These are phyloP conservation scores for Campylomormyrus numenius DNA, from an alignment of 2,113 vertebrate species.

Conservation along the genomic window DNA sequence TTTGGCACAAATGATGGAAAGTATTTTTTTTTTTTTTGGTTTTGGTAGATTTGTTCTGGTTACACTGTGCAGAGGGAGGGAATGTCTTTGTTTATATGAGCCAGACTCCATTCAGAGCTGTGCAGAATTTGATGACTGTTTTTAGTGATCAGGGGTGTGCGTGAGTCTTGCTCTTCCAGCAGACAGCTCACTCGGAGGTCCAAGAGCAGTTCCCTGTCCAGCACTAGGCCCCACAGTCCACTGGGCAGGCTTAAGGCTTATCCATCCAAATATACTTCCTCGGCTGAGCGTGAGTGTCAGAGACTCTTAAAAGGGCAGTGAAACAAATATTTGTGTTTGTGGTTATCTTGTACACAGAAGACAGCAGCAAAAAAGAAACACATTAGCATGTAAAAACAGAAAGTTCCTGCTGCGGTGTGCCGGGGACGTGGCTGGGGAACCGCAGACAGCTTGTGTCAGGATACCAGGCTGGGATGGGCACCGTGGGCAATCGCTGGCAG, in stretches of 20 bases:
- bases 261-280: background rate
- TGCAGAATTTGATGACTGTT: background rate
- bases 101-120: background rate
- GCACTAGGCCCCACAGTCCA: background rate
- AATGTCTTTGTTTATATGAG: background rate
- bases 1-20: background rate
- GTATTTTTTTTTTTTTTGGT: background rate
- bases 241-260: background rate
- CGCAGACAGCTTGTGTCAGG: background rate
- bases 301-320: background rate
- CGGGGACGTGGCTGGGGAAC: background rate
- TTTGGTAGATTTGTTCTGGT: background rate
- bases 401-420: background rate
- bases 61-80: background rate
- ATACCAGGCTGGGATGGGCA: background rate
- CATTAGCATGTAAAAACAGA: background rate
- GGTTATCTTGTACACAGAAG: background rate
- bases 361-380: background rate
- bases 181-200: background rate
- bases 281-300: background rate
- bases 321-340: background rate
- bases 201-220: background rate
- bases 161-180: background rate
- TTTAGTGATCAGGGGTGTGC: background rate
- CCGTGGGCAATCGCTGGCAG: background rate